Evolutionary conservation across 2,113 vertebrate species (phyloP), one percentile per base, ranked within the genome.

Genomic region (Trogon surrucura): DNA sequence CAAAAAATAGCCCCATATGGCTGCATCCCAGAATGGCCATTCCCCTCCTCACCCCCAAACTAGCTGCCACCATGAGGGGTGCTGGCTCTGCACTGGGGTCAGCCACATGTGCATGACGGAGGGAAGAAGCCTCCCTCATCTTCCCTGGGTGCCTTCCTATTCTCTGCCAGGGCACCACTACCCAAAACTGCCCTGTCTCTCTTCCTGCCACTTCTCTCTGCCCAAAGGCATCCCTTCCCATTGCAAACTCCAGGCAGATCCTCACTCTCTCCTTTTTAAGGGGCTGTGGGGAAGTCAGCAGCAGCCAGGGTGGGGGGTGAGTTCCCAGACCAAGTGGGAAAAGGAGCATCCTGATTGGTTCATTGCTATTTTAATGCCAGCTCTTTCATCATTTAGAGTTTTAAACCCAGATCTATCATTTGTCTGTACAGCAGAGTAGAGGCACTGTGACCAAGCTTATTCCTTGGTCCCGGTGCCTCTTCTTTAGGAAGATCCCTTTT

Each of bases 21-120:
- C 36, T 66, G 50, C n/a, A n/a, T 66, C 61, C 57, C 45, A 75
- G 51, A 0, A 0, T 34, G 22, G 26, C 20, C 56, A 13, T 6
- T 9, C 56, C n/a, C 30, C 15, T 7, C 6, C 4, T 22, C 48
- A 57, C 4, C 38, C 66, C 29, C n/a, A 44, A 51, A 41, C 1
- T 3, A 61, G 16, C 48, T 67, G 48, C 48, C 48, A 14, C 47
- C 29, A 20, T 0, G 0, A 26, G 30, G 29, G 3, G 4, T 58
- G 48, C 29, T 62, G 62, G 36, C 47, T 87, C 41, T 70, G 19
- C 12, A 0, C 70, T 56, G 50, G 30, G 30, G 53, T 36, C 65
- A 61, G 60, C 20, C 36, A 29, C 30, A 6, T 1, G 0, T 47
- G 38, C 29, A 48, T 26, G 48, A 18, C 38, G 60, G 29, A 58